Evolutionary conservation across 2,113 vertebrate species (phyloP), one percentile per base, ranked within the genome.

Genomic region (Barbus barbus): DNA sequence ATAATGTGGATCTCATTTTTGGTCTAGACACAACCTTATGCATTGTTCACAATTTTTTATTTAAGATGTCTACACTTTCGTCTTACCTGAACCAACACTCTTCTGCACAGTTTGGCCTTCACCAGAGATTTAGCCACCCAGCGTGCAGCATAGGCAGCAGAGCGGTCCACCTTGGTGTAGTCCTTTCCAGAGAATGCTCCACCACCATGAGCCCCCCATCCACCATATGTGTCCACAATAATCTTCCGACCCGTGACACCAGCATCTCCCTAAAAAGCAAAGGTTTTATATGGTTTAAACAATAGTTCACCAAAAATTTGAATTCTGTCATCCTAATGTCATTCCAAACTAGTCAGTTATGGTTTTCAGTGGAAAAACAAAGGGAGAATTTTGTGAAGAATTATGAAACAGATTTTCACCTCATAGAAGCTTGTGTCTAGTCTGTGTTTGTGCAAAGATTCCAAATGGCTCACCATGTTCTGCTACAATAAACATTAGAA

Each of bases 71-170:
- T 16, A 12, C 9, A 38, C 31, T 38, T 38, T 38, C 9, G 5
- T 26, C 88, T 88, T 80, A 99, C 98, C 95, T 99, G 98, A 41
- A 99, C 98, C 78, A 99, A 93, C 28, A 99, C 97, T 60, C 98
- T 96, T 56, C 94, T 94, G 90, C 98, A 99, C 24, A 99, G 96
- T 0, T 96, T 96, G 1, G 97, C 96, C 86, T 96, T 97, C 88
- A 99, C 97, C 88, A 99, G 92, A 80, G 98, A 99, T 78, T 98
- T 99, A 86, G 98, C 98, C 86, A 99, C 98, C 98, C 98, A 99
- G 76, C 98, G 97, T 26, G 98, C 97, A 0, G 98, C 98, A 0
- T 99, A 99, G 0, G 98, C 98, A 1, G 97, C 98, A 0, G 98
- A 99, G 28, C 98, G 94, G 86, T 99, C 98, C 82, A 99, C 98